These are phyloP conservation scores for Corydoras sp. DNA, from an alignment of 2,113 vertebrate genomes.

Conservation along the genomic window DNA sequence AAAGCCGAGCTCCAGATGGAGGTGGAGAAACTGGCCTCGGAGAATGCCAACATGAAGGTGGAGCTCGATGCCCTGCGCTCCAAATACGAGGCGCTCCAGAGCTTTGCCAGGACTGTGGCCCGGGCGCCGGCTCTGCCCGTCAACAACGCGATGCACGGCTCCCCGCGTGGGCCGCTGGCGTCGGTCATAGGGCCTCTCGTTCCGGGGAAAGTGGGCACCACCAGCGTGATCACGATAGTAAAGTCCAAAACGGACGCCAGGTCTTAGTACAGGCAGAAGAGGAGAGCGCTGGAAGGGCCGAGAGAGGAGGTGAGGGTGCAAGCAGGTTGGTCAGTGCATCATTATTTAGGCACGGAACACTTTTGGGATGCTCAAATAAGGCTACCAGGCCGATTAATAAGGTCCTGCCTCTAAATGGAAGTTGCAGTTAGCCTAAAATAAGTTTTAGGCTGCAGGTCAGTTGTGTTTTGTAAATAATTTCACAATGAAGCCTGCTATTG, in stretches of 20 bases:
- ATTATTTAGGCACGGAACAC: conserved; percentile 33
- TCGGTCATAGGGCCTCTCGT: conserved; percentile 84
- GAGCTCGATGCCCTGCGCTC: conserved; percentile 95
- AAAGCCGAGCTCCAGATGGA: conserved; percentile 95
- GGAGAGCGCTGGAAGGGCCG: neutral
- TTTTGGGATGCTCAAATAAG: neutral
- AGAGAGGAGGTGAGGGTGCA: neutral
- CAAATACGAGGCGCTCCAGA: conserved; percentile 97
- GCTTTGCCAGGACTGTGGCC: conserved; percentile 94
- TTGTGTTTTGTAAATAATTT: conserved; percentile 3
- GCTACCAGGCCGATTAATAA: neutral
- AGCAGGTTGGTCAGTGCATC: conserved; percentile 43
- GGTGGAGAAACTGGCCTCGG: conserved; percentile 93
- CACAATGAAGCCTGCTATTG: neutral
- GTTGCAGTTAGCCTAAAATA: neutral
- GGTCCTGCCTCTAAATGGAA: neutral
- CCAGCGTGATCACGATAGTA: conserved; percentile 98
- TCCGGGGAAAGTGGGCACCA: conserved; percentile 90
- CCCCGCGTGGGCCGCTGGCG: conserved; percentile 73
- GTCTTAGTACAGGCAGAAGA: conserved; percentile 73
- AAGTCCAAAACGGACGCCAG: conserved; percentile 94
- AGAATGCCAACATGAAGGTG: conserved; percentile 92
- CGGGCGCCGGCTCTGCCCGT: conserved; percentile 81
- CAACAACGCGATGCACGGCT: conserved; percentile 60
- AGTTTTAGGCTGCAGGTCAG: too few species aligned